These are phyloP conservation scores for Drosophila saltans DNA, from an alignment of 1,140 invertebrate species.

Conservation along the genomic window DNA sequence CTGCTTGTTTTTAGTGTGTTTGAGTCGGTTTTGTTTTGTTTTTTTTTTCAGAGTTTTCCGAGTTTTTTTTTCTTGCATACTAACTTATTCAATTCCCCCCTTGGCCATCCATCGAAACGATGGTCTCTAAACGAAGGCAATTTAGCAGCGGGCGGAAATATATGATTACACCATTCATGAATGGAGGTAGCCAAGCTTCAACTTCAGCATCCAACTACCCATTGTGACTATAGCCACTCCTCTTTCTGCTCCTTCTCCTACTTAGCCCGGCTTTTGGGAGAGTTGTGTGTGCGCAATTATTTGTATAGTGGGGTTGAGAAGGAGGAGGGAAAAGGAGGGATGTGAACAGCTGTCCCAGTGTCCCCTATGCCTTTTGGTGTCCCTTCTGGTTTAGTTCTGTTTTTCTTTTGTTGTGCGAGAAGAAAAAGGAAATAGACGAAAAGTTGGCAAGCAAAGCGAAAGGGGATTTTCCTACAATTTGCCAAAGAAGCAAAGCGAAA, in stretches of 20 bases:
- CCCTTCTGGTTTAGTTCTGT: slow-evolving; percentile 10
- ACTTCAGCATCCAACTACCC: slow-evolving; percentile 14
- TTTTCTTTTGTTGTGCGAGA: slow-evolving; percentile 8
- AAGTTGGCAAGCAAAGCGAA: slow-evolving; percentile 58
- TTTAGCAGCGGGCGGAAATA: slow-evolving; percentile 36
- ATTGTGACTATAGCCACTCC: slow-evolving; percentile 23
- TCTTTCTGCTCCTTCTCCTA: slow-evolving; percentile 32
- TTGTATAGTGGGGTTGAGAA: slow-evolving; percentile 50
- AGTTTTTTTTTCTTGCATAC: neutral
- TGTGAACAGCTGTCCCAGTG: slow-evolving; percentile 31
- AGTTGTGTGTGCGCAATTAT: slow-evolving; percentile 66
- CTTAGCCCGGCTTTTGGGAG: slow-evolving; percentile 1
- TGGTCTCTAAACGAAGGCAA: slow-evolving; percentile 55
- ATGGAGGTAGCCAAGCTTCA: slow-evolving; percentile 34
- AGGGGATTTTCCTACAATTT: slow-evolving; percentile 78
- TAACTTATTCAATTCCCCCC: neutral
- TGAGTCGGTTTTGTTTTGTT: neutral
- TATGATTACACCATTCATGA: slow-evolving; percentile 53
- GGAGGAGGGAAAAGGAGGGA: slow-evolving; percentile 21
- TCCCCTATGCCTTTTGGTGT: slow-evolving; percentile 27
- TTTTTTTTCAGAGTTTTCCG: too few relatives aligned
- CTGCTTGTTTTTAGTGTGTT: slow-evolving; percentile 1
- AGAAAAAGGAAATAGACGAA: slow-evolving; percentile 16
- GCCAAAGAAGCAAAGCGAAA: slow-evolving; percentile 69
- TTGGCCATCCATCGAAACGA: slow-evolving; percentile 11